Conservation (phyloP, 1,140 invertebrate species). For the Sinella curviseta region DNA sequence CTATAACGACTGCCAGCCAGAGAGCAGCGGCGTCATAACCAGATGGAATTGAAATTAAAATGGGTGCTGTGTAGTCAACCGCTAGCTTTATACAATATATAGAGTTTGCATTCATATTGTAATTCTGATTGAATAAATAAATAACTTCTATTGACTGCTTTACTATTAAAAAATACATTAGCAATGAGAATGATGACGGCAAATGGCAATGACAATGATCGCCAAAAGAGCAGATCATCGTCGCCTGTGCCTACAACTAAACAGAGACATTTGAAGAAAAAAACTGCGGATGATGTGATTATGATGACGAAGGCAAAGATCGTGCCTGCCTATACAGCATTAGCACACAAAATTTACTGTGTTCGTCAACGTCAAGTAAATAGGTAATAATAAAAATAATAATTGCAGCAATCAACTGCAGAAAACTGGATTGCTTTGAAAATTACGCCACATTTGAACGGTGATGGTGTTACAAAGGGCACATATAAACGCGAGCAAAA, state of each 20-base stretch:
- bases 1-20: not conserved
- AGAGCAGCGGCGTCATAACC: not conserved
- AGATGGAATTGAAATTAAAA: too few species aligned
- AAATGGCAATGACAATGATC: not conserved
- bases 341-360: too few species aligned
- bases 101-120: not conserved
- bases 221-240: not conserved
- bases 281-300: too few species aligned
- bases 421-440: not conserved
- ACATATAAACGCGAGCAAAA: too few species aligned
- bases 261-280: too few species aligned
- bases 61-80: not conserved
- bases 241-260: too few species aligned
- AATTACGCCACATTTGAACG: not conserved
- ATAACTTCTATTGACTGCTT: not conserved
- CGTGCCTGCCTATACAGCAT: too few species aligned
- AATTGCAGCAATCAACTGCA: not conserved
- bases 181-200: not conserved
- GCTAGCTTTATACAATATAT: too few species aligned
- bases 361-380: too few species aligned
- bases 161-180: not conserved
- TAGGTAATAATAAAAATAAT: too few species aligned
- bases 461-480: too few species aligned
- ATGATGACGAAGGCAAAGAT: too few species aligned
- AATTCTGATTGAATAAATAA: not conserved